phyloP scores from a whole-genome alignment of 2,888 invertebrate genomes.

The Heliconius erato region DNA sequence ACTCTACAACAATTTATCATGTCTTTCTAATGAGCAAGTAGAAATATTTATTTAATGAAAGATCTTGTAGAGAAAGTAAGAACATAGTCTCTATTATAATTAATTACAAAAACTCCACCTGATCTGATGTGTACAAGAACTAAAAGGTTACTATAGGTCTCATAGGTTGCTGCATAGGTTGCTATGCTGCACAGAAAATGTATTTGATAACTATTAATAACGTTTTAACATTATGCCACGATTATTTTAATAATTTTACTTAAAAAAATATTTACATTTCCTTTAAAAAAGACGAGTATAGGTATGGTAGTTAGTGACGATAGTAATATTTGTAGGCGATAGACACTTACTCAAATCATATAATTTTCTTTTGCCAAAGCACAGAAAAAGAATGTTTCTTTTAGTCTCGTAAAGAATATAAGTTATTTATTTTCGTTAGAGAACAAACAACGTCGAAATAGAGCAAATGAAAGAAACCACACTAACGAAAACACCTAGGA shows the following conservation, averaged over 20 bases:
- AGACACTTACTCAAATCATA: not conserved
- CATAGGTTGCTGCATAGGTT: constrained; percentile 13
- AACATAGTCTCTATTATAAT: constrained; percentile 25
- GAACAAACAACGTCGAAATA: constrained; percentile 7
- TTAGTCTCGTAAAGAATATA: not conserved
- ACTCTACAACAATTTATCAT: constrained; percentile 68
- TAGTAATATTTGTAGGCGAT: not conserved
- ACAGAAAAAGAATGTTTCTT: not conserved
- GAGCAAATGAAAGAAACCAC: constrained; percentile 35
- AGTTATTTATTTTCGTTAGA: constrained; percentile 5
- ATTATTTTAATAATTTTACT: not conserved
- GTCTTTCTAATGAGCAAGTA: constrained; percentile 65
- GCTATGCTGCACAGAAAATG: constrained; percentile 18
- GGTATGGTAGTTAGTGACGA: not conserved
- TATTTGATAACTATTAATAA: constrained; percentile 7
- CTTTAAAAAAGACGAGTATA: not conserved
- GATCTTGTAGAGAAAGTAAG: constrained; percentile 39
- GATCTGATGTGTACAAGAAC: constrained; percentile 23
- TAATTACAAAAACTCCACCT: constrained; percentile 24
- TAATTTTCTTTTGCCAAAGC: not conserved
- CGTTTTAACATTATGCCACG: not conserved
- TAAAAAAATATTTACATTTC: too few species aligned
- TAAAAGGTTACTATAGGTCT: not conserved
- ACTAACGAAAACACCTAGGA: constrained; percentile 34
- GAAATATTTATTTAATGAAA: constrained; percentile 40